Conservation (phyloP, 2,797 vertebrate species). For the Lates japonicus region DNA sequence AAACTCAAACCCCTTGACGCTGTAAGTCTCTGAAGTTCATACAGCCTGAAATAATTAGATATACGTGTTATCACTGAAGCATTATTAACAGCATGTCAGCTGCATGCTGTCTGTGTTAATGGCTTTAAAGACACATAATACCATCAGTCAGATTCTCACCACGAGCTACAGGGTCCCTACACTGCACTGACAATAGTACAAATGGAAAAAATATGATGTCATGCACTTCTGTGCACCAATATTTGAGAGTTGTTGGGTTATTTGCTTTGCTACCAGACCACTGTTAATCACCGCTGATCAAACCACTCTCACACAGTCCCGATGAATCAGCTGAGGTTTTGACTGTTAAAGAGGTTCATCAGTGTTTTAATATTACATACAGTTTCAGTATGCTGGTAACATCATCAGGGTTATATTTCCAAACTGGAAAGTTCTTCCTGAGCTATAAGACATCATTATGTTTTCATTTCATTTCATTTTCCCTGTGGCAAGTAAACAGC, state of each 20-base stretch:
- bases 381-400: background rate
- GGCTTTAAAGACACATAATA: background rate
- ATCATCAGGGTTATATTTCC: background rate
- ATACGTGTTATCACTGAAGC: no score
- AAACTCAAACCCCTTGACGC: background rate
- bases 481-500: no score
- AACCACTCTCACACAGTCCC: background rate
- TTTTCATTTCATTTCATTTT: no score
- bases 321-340: background rate
- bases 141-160: background rate
- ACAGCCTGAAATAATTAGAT: background rate
- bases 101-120: background rate
- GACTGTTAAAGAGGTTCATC: no score
- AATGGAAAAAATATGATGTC: background rate
- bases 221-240: background rate
- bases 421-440: no score
- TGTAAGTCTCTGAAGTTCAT: constrained; percentile 9
- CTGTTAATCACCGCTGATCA: no score
- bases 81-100: background rate
- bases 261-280: no score
- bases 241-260: no score
- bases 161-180: background rate
- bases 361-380: no score
- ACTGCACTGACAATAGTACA: background rate
- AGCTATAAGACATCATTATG: no score